phyloP scores from a whole-genome alignment of 2,113 vertebrate genomes.

The Pteronura brasiliensis region DNA sequence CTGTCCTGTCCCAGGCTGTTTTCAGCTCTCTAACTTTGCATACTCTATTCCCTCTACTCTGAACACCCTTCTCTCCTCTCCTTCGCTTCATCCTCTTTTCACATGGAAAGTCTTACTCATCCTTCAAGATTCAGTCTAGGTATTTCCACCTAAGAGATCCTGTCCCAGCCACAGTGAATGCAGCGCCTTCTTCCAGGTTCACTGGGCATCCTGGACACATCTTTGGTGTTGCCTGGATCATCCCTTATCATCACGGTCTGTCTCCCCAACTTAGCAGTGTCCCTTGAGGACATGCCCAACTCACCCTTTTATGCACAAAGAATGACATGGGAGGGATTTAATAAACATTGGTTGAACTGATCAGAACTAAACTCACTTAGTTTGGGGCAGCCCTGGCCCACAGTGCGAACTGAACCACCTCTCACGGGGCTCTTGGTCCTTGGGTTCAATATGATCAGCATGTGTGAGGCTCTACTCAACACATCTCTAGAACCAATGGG shows the following conservation, averaged over 20 bases:
- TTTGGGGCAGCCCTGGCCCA: background rate
- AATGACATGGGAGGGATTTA: background rate
- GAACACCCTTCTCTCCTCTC: background rate
- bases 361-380: background rate
- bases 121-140: background rate
- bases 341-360: background rate
- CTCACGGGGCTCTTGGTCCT: too few species aligned
- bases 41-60: background rate
- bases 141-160: background rate
- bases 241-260: background rate
- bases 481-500: background rate
- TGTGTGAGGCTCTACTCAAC: background rate
- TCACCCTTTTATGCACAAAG: background rate
- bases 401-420: too few species aligned
- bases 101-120: background rate
- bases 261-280: background rate
- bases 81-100: background rate
- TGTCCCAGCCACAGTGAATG: background rate
- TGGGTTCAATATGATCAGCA: accelerated
- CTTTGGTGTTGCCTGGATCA: background rate
- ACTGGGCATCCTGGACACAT: background rate
- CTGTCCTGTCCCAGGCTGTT: too few species aligned
- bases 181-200: background rate
- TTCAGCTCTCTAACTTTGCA: background rate
- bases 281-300: background rate